A percentile compares a stretch with the other conserved stretches of the same genome.
Evolutionary conservation across 2,888 invertebrate species (phyloP).

Genomic region (Rhagonycha fulva): DNA sequence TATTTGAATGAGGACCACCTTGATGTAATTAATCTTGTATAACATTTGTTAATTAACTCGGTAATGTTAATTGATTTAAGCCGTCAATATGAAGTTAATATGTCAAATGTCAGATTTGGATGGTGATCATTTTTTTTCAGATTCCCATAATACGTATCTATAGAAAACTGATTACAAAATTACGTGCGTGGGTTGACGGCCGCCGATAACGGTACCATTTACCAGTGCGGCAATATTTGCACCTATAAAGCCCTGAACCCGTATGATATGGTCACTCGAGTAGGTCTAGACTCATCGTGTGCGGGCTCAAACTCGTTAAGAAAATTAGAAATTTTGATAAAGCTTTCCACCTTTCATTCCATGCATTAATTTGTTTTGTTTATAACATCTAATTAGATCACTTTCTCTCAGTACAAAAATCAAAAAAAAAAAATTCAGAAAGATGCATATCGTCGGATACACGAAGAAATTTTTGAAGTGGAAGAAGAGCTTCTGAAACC

Average conservation of each 20-base stretch:
- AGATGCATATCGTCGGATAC: no score
- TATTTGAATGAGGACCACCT: constrained; percentile 17
- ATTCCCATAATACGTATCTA: constrained; percentile 18
- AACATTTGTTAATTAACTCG: background rate
- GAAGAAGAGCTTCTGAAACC: no score
- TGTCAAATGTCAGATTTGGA: constrained; percentile 1
- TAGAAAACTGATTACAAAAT: constrained; percentile 25
- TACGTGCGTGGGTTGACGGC: constrained; percentile 25
- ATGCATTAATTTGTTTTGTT: constrained; percentile 6
- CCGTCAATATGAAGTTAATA: background rate
- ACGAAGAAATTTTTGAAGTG: no score
- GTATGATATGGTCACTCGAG: constrained; percentile 17
- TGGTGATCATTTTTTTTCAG: background rate
- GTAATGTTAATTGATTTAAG: constrained; percentile 13
- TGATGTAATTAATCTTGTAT: constrained; percentile 5
- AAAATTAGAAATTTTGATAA: constrained; percentile 15
- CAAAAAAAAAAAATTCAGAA: no score
- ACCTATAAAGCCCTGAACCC: constrained; percentile 17
- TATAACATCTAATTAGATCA: background rate
- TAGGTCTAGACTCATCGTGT: constrained; percentile 22
- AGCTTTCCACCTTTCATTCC: background rate
- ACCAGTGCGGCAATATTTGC: constrained; percentile 30
- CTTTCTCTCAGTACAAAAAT: background rate
- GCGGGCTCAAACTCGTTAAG: constrained; percentile 13
- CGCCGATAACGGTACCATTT: constrained; percentile 24